Conservation (phyloP, 2,797 vertebrate species). For the Pseudopleuronectes americanus region DNA sequence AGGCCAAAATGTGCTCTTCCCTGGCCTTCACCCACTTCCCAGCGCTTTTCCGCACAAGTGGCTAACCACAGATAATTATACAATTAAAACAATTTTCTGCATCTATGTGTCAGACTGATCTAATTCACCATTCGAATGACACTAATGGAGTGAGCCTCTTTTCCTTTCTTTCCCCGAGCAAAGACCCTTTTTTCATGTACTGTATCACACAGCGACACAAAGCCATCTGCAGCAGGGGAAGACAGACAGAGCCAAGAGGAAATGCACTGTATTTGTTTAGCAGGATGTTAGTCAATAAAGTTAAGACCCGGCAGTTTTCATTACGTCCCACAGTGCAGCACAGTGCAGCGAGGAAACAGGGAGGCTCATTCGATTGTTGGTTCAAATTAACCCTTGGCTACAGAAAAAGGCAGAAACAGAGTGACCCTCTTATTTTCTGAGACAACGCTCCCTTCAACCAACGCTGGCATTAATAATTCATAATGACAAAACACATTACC, state of each 20-base stretch:
- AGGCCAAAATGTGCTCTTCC: constrained; percentile 70
- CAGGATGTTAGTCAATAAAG: constrained; percentile 67
- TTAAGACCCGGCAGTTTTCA: constrained; percentile 51
- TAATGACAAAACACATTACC: constrained; percentile 56
- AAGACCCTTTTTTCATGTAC: constrained; percentile 48
- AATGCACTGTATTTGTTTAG: constrained; percentile 52
- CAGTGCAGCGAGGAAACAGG: constrained; percentile 51
- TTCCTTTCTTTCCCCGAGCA: constrained; percentile 56
- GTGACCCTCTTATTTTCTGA: constrained; percentile 68
- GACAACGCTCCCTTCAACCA: constrained; percentile 62
- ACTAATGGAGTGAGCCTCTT: constrained; percentile 67
- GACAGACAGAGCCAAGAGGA: constrained; percentile 48
- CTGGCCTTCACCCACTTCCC: constrained; percentile 72
- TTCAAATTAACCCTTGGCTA: constrained; percentile 73
- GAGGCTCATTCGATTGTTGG: constrained; percentile 63
- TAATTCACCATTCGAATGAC: constrained; percentile 75
- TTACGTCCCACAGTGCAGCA: constrained; percentile 22
- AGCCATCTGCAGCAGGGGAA: constrained; percentile 54
- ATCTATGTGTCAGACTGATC: constrained; percentile 81
- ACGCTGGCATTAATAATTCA: constrained; percentile 66
- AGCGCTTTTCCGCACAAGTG: constrained; percentile 77
- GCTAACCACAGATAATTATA: constrained; percentile 79
- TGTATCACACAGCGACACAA: constrained; percentile 52
- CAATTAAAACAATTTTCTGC: constrained; percentile 84
- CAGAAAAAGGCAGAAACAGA: constrained; percentile 30